Evolutionary conservation across 2,888 invertebrate genomes (phyloP).

Genomic region (Oligia strigilis): DNA sequence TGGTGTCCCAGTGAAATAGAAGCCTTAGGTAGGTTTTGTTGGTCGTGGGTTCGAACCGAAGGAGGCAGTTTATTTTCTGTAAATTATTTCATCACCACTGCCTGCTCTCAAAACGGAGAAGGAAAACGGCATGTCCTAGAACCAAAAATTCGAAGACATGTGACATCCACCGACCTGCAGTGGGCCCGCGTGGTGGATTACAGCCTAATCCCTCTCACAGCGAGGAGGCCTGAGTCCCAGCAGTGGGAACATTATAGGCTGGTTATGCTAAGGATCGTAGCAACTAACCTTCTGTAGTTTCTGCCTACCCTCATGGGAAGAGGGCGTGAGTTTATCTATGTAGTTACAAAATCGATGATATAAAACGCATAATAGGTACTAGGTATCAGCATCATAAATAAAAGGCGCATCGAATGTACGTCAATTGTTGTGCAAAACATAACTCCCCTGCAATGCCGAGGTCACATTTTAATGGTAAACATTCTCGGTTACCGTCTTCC

Average conservation of each 20-base stretch:
- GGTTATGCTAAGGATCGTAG: neutral
- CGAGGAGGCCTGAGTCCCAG: neutral
- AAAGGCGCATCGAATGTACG: neutral
- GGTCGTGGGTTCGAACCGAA: too few relatives aligned
- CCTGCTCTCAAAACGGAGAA: neutral
- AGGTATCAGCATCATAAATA: neutral
- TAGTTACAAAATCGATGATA: neutral
- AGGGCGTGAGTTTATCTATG: neutral
- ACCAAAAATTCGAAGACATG: too few relatives aligned
- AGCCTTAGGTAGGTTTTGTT: too few relatives aligned
- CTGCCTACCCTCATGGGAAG: neutral
- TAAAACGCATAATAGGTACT: neutral
- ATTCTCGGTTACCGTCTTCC: conserved; percentile 27
- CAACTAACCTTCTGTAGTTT: neutral
- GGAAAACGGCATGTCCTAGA: neutral
- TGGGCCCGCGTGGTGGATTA: neutral
- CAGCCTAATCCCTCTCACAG: neutral
- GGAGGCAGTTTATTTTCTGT: neutral
- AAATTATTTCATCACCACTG: neutral
- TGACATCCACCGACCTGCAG: neutral
- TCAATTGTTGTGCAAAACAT: conserved; percentile 34
- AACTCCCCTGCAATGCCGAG: conserved; percentile 21
- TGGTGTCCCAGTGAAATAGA: too few relatives aligned
- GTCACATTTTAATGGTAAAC: conserved; percentile 30
- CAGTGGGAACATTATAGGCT: neutral